Evolutionary conservation across 2,797 vertebrate species (phyloP).

Genomic region (Pelochelys cantorii): DNA sequence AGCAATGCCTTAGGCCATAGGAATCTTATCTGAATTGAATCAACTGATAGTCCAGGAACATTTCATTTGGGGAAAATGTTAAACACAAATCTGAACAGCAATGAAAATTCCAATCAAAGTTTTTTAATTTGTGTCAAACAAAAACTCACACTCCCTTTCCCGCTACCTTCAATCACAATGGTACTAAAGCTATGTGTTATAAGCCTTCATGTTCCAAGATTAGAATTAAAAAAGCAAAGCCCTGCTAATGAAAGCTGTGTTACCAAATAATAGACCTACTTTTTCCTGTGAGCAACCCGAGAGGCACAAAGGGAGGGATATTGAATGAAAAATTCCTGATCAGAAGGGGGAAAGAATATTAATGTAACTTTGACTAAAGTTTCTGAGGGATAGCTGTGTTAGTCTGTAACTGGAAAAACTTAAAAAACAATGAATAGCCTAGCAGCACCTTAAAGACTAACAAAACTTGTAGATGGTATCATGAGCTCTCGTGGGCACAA

Average conservation of each 20-base stretch:
- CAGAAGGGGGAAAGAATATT: not conserved
- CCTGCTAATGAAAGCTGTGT: conserved; percentile 13
- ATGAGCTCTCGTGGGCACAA: too few relatives aligned
- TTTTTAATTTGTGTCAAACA: not conserved
- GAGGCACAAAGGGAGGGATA: not conserved
- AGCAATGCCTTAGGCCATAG: not conserved
- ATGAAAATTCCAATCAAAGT: not conserved
- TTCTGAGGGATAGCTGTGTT: too few relatives aligned
- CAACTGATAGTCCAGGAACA: not conserved
- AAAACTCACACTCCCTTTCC: not conserved
- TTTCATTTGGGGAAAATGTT: not conserved
- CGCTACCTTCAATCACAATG: not conserved
- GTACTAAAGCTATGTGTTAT: not conserved
- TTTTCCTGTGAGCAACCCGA: not conserved
- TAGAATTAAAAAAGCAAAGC: conserved; percentile 7
- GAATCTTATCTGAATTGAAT: conserved; percentile 37
- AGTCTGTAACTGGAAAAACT: too few relatives aligned
- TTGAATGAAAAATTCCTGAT: not conserved
- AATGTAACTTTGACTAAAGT: not conserved
- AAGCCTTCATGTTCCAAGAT: not conserved
- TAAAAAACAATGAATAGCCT: too few relatives aligned
- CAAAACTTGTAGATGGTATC: too few relatives aligned
- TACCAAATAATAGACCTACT: not conserved
- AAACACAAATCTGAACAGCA: not conserved
- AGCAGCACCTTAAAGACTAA: too few relatives aligned